Base-by-base conservation (phyloP, 2,113 vertebrate species). In the Hassar affinis region DNA sequence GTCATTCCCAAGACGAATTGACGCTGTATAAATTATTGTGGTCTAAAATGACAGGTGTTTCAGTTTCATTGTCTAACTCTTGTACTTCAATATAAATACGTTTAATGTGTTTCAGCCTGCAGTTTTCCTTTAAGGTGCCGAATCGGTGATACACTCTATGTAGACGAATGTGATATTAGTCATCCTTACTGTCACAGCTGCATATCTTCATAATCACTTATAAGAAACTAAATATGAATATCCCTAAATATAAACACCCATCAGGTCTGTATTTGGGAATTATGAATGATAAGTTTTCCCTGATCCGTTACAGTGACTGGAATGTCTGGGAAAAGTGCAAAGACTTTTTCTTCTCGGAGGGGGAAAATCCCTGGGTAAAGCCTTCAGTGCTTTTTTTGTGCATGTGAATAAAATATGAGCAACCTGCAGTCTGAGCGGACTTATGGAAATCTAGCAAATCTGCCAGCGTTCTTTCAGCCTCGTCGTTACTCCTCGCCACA, bases 381-480 rank as follows among this genome's bases (percentile, higher is more conserved):
- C 33, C 38, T 1, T 10, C 68, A n/a, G 54, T 79, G 9, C 10
- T 68, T 52, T 59, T 22, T 68, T 18, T 62, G 27, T 15, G 0
- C n/a, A 22, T n/a, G 14, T 49, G 12, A n/a, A 56, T 42, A 12
- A 81, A 52, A 69, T 27, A 71, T 56, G 66, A 57, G 27, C 80
- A 57, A 47, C 68, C 66, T 57, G 66, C 68, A n/a, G 47, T 38
- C 83, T 62, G 30, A 62, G 77, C 22, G 20, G 11, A 25, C 25
- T 47, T 62, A 15, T 71, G 77, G 66, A 69, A 81, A 68, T 66
- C 11, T 62, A 66, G 80, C 33, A 77, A 85, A 87, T 83, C 68
- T 75, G 27, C 4, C 47, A 52, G 27, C 27, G 20, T 52, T 51
- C 27, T 75, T 30, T 30, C 76, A 35, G 42, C 76, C 83, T 87